Conservation (phyloP, 2,113 vertebrate species). For the Platysternon megacephalum region DNA sequence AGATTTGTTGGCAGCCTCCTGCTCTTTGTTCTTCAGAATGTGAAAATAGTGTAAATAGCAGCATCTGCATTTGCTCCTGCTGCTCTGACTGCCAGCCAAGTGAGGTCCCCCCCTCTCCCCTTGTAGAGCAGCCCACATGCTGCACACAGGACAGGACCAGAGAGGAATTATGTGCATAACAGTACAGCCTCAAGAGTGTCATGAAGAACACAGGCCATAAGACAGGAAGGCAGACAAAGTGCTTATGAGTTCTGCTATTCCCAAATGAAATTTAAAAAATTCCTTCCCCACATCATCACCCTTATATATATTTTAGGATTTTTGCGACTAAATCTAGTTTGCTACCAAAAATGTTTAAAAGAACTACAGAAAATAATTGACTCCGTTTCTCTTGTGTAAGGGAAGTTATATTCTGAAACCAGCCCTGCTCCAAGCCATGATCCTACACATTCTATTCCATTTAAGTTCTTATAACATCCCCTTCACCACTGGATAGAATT, state of each 20-base stretch:
- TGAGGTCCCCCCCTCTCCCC: not conserved
- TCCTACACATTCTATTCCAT: not conserved
- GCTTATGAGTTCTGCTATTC: constrained; percentile 25
- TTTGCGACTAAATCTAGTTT: constrained; percentile 37
- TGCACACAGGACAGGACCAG: not conserved
- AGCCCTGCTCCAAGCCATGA: too few relatives aligned
- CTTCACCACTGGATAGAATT: not conserved
- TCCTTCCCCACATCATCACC: constrained; percentile 15
- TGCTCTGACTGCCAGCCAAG: constrained; percentile 76
- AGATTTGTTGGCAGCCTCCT: constrained; percentile 77
- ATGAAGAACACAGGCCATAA: constrained; percentile 56
- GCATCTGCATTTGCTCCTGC: constrained; percentile 77
- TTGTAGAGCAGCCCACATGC: constrained; percentile 48
- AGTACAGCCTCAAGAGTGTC: constrained; percentile 37
- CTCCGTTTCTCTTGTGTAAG: constrained; percentile 27
- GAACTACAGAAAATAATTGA: constrained; percentile 48
- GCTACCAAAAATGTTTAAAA: constrained; percentile 61
- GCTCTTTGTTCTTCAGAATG: constrained; percentile 80
- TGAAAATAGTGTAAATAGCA: constrained; percentile 76
- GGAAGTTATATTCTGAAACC: not conserved
- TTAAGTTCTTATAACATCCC: not conserved
- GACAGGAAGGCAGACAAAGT: constrained; percentile 46
- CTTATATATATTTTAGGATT: constrained; percentile 35
- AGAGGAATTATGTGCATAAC: constrained; percentile 43
- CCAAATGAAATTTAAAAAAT: constrained; percentile 55